phyloP scores from a whole-genome alignment of 1,140 invertebrate species.

The Trigoniulus corallinus region DNA sequence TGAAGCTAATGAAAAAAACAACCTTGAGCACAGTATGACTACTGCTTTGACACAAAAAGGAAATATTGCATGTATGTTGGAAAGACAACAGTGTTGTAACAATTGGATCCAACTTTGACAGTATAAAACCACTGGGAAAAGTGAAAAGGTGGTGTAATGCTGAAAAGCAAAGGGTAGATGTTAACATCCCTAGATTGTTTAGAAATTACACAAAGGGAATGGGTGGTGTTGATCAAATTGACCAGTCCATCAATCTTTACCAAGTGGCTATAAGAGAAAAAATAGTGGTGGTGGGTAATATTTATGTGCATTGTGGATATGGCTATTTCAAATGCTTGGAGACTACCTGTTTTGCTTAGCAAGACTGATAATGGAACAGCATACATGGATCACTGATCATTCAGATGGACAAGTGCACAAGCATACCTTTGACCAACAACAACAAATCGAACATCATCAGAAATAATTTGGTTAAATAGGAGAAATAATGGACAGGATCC shows the following conservation, averaged over 20 bases:
- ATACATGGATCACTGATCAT: slow-evolving; percentile 15
- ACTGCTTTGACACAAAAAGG: background rate
- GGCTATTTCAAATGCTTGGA: slow-evolving; percentile 21
- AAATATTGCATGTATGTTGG: slow-evolving; percentile 10
- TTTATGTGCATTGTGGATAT: slow-evolving; percentile 18
- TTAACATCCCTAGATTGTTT: slow-evolving; percentile 17
- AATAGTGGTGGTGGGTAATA: slow-evolving; percentile 22
- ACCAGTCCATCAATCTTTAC: slow-evolving; percentile 20
- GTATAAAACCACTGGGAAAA: slow-evolving; percentile 11
- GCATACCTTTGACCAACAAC: slow-evolving; percentile 5
- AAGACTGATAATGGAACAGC: slow-evolving; percentile 7
- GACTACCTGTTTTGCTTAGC: slow-evolving; percentile 14
- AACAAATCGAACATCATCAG: background rate
- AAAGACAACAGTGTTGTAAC: slow-evolving; percentile 16
- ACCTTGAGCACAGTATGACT: background rate
- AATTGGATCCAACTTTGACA: slow-evolving; percentile 12
- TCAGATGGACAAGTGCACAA: slow-evolving; percentile 14
- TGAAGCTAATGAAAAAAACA: background rate
- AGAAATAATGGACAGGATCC: background rate
- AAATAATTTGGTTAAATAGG: background rate
- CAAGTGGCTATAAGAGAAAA: slow-evolving; percentile 17
- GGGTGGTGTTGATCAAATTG: slow-evolving; percentile 19
- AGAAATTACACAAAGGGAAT: slow-evolving; percentile 16
- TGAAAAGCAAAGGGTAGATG: slow-evolving; percentile 12
- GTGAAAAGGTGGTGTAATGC: slow-evolving; percentile 9